Evolutionary conservation across 2,113 vertebrate genomes (phyloP).

Genomic region (Daphoenositta chrysoptera): DNA sequence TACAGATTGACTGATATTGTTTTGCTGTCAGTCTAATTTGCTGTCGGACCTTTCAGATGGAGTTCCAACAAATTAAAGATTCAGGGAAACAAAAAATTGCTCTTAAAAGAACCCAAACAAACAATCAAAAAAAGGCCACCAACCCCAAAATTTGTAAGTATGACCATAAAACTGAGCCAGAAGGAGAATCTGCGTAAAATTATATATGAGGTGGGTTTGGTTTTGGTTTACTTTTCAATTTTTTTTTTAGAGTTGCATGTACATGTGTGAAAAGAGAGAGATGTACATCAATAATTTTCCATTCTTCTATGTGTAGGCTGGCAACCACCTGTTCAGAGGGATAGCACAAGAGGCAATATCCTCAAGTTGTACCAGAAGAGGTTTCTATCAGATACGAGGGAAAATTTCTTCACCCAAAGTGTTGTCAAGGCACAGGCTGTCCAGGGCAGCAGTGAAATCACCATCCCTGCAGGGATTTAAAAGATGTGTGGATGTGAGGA

Average conservation of each 20-base stretch:
- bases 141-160: background rate
- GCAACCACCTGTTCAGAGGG: background rate
- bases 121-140: background rate
- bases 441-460: background rate
- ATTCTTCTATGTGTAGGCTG: background rate
- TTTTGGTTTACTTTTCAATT: background rate
- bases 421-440: background rate
- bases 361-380: background rate
- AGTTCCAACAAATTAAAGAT: background rate
- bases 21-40: background rate
- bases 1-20: background rate
- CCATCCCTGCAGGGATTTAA: background rate
- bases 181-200: background rate
- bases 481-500: background rate
- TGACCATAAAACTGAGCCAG: background rate
- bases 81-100: background rate
- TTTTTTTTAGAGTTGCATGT: fast-evolving
- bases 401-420: background rate
- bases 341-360: background rate
- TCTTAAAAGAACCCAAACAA: fast-evolving
- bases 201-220: fast-evolving
- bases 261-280: background rate
- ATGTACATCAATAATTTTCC: background rate
- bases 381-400: background rate
- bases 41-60: background rate